Base-by-base conservation (phyloP, 2,888 invertebrate species). In the Trichogramma dendrolimi region DNA sequence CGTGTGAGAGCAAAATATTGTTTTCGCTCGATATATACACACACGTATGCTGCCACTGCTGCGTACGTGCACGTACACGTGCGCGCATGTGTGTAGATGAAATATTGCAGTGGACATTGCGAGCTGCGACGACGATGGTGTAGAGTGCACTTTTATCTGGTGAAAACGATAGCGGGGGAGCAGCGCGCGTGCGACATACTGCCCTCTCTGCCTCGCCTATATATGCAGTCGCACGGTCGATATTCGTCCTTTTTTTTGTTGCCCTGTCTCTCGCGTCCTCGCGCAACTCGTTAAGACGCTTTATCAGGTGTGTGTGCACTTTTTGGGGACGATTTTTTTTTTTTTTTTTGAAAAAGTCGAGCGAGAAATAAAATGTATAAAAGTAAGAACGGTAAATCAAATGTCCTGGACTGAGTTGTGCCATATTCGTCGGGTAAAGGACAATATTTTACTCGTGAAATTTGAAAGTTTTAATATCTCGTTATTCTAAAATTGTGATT, bases 111-210 rank as follows among this genome's bases (percentile, higher is more conserved):
- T 14, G 14, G 14, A 14, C 14, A 14, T 14, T 14, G 14, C 14
- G 14, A 14, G 14, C 14, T 14, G 14, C 14, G 14, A 14, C 14
- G 14, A 14, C 14, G 14, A 14, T 14, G 10, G 46, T 14, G 60
- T 42, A 42, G 52, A 61, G 56, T 56, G 56, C 56, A 56, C 39
- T 61, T 60, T 61, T 61, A 61, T 61, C 60, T 52, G 14, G n/a
- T 52, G 47, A 48, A 52, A 51, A 56, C 46, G 60, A 52, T 56
- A 61, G 42, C 48, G 48, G 5, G 11, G n/a, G 6, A n/a, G n/a
- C n/a, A n/a, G n/a, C n/a, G n/a, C n/a, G n/a, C n/a, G n/a, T n/a
- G 14, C 14, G 14, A 14, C 14, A 14, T 14, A 14, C 14, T 14
- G 14, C 14, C 14, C 14, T 14, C 14, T 14, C 14, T 14, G 14